phyloP scores from a whole-genome alignment of 2,113 vertebrate genomes.

The Vulpes vulpes region DNA sequence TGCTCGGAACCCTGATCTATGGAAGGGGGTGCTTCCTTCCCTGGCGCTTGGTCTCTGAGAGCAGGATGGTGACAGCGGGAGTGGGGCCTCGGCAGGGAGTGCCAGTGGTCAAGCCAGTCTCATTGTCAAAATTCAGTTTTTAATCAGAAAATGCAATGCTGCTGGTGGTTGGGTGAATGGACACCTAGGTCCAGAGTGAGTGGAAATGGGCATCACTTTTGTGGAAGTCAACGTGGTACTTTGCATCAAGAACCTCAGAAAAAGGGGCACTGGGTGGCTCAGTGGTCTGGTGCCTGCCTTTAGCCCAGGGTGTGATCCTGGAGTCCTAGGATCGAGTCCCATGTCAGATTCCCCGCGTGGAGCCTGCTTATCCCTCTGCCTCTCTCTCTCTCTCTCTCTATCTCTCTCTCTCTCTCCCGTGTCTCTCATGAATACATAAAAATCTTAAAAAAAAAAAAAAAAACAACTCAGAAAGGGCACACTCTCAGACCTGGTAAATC shows the following conservation, averaged over 20 bases:
- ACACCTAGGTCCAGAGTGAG: neutral
- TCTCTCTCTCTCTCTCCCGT: no score
- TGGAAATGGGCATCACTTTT: neutral
- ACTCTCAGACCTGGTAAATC: neutral
- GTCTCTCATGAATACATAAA: no score
- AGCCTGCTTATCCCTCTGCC: no score
- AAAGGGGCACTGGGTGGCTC: neutral
- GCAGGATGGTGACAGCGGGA: neutral
- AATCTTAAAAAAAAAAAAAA: no score
- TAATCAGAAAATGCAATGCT: neutral
- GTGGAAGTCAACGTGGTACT: neutral
- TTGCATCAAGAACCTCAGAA: neutral
- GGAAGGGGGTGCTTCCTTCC: neutral
- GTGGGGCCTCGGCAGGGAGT: neutral
- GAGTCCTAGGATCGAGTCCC: no score
- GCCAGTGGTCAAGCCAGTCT: neutral
- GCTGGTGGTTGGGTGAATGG: neutral
- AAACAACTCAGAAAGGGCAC: neutral
- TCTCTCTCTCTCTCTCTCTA: no score
- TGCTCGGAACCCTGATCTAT: neutral
- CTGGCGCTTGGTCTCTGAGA: accelerated
- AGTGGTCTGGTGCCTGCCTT: no score
- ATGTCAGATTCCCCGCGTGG: no score
- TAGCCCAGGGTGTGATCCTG: no score
- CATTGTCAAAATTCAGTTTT: neutral